Evolutionary conservation across 2,113 vertebrate genomes (phyloP), one percentile per base, ranked within the genome.

Genomic region (Otolemur garnettii): DNA sequence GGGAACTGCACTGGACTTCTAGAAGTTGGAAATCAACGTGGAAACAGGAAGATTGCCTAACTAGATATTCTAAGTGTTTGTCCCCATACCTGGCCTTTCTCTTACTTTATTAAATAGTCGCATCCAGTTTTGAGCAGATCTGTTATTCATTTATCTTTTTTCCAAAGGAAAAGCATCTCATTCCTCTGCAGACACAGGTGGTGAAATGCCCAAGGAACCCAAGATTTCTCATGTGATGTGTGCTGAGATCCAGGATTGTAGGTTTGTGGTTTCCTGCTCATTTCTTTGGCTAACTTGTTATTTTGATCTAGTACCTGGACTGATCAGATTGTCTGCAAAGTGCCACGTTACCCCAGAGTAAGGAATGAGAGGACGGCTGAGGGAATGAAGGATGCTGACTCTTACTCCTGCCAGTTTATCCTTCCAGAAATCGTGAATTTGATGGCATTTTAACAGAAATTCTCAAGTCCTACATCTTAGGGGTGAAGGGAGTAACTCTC

Each of bases 211-310:
- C 30, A 14, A 53, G 55, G n/a, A 42, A n/a, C 13, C 30, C 1
- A 0, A n/a, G 53, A 64, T 21, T 24, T 35, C 79, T 64, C 22
- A 30, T 0, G 12, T 30, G 21, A 18, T 2, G 22, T 38, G 33
- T 3, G 14, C 30, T 1, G 13, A n/a, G 15, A 22, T 9, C 17
- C n/a, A 10, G 5, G 19, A 11, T 17, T 18, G 3, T 26, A 18
- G n/a, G 60, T 22, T 33, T 81, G 19, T 55, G 10, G 4, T 96
- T 19, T 66, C 11, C 1, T 14, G 28, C 45, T 81, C 17, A 15
- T 68, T 62, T 22, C 71, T 50, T 6, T 50, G 5, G 53, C n/a
- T 80, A 14, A 57, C 17, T 42, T 90, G n/a, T 12, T 38, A 35
- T 90, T n/a, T 45, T 80, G 45, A 21, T 50, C 12, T 12, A 59